These are phyloP conservation scores for Gadus macrocephalus DNA, from an alignment of 2,113 vertebrate species.

Conservation along the genomic window DNA sequence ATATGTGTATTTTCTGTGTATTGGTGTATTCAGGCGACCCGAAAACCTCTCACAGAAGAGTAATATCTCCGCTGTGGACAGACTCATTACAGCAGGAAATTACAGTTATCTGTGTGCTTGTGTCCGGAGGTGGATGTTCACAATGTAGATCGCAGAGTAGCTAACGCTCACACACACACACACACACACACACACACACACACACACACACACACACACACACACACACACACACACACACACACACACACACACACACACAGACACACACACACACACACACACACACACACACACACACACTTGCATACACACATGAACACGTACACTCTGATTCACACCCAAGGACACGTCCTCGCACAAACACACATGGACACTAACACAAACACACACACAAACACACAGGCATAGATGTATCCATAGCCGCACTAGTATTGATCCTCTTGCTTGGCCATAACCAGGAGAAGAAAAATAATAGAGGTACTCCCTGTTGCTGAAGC, in stretches of 20 bases:
- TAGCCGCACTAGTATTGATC: neutral
- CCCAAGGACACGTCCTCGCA: neutral
- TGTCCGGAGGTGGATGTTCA: conserved; percentile 49
- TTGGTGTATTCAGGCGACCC: conserved; percentile 14
- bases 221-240: neutral
- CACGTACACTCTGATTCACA: no score
- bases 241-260: no score
- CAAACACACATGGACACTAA: neutral
- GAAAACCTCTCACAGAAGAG: conserved; percentile 14
- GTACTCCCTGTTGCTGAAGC: no score
- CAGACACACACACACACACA: neutral
- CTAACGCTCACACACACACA: conserved; percentile 19
- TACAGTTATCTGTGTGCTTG: conserved; percentile 37
- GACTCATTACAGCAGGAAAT: conserved; percentile 66
- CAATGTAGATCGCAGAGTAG: conserved; percentile 32
- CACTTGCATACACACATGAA: neutral
- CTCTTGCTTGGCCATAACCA: neutral
- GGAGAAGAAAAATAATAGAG: no score
- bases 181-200: conserved; percentile 26
- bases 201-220: conserved; percentile 9
- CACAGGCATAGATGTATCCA: neutral
- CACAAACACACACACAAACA: neutral
- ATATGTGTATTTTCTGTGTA: conserved; percentile 2
- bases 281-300: neutral
- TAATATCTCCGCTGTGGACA: conserved; percentile 43